Evolutionary conservation across 2,888 invertebrate species (phyloP).

Genomic region (Anaspis maculata): DNA sequence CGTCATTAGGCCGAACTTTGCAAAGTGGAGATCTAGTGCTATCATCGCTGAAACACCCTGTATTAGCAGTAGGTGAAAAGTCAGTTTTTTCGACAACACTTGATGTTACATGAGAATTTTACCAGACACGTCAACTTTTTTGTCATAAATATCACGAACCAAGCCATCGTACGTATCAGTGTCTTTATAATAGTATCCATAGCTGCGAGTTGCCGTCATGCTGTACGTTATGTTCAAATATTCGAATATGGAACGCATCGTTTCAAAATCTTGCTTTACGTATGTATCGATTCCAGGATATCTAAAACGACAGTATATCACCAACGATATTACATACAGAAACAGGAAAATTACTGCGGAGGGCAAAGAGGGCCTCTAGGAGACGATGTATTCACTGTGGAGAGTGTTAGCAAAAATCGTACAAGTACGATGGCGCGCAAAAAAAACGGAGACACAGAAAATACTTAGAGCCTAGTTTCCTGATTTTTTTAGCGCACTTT

Average conservation of each 20-base stretch:
- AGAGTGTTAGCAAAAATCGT: no score
- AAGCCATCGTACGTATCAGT: constrained; percentile 21
- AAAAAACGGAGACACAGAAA: no score
- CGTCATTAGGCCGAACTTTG: no score
- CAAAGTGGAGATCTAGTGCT: no score
- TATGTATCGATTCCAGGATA: constrained; percentile 17
- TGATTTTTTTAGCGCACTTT: no score
- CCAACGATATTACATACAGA: neutral
- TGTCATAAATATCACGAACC: constrained; percentile 8
- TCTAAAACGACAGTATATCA: constrained; percentile 2
- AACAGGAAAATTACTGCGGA: neutral
- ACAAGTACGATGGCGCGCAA: no score
- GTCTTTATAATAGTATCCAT: constrained; percentile 21
- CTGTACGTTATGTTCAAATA: constrained; percentile 19
- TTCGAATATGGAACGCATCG: constrained; percentile 14
- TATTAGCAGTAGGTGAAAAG: no score
- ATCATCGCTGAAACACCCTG: no score
- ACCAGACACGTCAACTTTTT: constrained; percentile 8
- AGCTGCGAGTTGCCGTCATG: constrained; percentile 10
- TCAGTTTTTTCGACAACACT: no score
- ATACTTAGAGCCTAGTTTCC: no score
- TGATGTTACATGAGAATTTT: no score
- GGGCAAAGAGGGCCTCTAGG: neutral
- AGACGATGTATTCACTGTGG: no score
- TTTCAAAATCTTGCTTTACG: constrained; percentile 19